Evolutionary conservation across 2,888 invertebrate genomes (phyloP).

Genomic region (Callimorpha dominula): DNA sequence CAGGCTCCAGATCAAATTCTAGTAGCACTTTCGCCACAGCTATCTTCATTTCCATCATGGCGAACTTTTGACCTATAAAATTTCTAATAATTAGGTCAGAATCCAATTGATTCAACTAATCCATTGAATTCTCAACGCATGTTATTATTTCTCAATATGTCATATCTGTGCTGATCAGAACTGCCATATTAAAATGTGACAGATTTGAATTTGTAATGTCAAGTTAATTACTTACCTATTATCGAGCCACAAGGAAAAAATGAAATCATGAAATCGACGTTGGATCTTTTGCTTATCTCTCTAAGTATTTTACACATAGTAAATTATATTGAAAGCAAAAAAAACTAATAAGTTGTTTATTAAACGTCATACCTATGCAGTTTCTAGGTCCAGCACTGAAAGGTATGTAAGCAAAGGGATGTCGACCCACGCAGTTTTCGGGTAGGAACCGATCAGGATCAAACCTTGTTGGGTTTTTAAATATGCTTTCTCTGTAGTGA

Average conservation of each 20-base stretch:
- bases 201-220: too few relatives aligned
- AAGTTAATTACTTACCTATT: too few relatives aligned
- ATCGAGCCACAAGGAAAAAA: too few relatives aligned
- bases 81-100: background rate
- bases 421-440: conserved; percentile 82
- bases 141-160: too few relatives aligned
- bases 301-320: background rate
- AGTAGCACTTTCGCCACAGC: conserved; percentile 82
- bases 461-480: conserved; percentile 89
- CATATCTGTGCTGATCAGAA: too few relatives aligned
- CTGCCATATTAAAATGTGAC: too few relatives aligned
- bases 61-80: conserved; percentile 87
- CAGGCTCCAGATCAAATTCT: conserved; percentile 78
- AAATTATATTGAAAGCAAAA: background rate
- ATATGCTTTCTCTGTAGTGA: conserved; percentile 87
- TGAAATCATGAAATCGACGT: too few relatives aligned
- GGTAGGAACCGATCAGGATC: conserved; percentile 90
- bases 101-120: background rate
- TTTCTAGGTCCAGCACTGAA: conserved; percentile 90
- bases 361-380: conserved; percentile 87
- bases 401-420: conserved; percentile 89
- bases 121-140: too few relatives aligned
- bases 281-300: background rate
- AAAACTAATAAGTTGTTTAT: background rate
- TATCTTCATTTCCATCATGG: conserved; percentile 87